Evolutionary conservation across 2,797 vertebrate genomes (phyloP), one percentile per base, ranked within the genome.

Genomic region (Tangara arthus): DNA sequence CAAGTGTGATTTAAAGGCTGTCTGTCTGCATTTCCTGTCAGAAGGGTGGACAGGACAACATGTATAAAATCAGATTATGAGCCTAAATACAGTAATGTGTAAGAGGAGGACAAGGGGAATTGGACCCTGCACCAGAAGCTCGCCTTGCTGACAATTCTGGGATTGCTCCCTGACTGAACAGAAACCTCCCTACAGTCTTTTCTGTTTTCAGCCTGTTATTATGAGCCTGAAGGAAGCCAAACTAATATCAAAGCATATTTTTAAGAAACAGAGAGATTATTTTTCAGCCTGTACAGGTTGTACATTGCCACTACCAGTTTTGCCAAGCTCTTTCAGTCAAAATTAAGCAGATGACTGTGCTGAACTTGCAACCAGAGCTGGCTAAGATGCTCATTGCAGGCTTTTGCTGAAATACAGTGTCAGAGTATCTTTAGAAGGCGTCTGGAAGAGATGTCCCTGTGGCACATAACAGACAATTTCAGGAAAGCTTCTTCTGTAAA

Each of bases 71-170:
- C 59, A 82, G 59, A 63, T 82, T 63, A 42, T 63, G 57, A 79
- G 39, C 42, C 37, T 65, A 39, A n/a, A 59, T 63, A 39, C 34
- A 69, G 44, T 44, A 50, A 57, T 56, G 80, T 65, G 23, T 30
- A 42, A 70, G 39, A 80, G 37, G 9, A 24, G 17, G 35, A 56
- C 0, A 1, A 41, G 30, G 46, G 55, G 66, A 91, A 82, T 32
- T 50, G 35, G 34, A 70, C 39, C 35, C 75, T 82, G 39, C 4
- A 4, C 66, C 56, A 92, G 66, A 65, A 94, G 8, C 42, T 76
- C 0, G 0, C 32, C 30, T 65, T 64, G 34, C 50, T 85, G 63
- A 35, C 0, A 1, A 5, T 59, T 76, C 50, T 65, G 41, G 24
- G 37, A 26, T 82, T 92, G 63, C 37, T 86, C 39, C 23, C 35